phyloP scores from a whole-genome alignment of 2,797 vertebrate genomes.

The Lepilemur septentrionalis region DNA sequence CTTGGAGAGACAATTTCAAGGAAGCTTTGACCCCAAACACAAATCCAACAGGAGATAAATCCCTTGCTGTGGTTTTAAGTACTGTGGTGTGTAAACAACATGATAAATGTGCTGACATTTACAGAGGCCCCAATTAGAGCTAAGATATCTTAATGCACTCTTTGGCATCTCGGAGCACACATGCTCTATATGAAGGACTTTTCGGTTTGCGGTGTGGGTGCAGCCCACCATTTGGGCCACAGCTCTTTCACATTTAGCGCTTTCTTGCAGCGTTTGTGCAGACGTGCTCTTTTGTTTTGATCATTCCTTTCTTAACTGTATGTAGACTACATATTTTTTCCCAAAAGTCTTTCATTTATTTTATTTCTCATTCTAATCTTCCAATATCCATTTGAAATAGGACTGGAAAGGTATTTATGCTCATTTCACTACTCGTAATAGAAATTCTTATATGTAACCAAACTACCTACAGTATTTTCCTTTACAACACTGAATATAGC shows the following conservation, averaged over 20 bases:
- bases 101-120: slow-evolving; percentile 66
- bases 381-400: neutral
- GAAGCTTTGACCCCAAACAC: slow-evolving; percentile 29
- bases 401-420: neutral
- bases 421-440: neutral
- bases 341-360: neutral
- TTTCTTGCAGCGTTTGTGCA: neutral
- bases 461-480: neutral
- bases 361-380: slow-evolving; percentile 37
- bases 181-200: neutral
- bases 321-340: neutral
- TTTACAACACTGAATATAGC: neutral
- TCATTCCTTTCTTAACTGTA: slow-evolving; percentile 3
- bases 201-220: slow-evolving; percentile 27
- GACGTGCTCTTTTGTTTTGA: slow-evolving; percentile 23
- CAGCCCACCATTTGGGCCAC: neutral
- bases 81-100: slow-evolving; percentile 7
- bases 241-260: neutral
- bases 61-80: slow-evolving; percentile 54
- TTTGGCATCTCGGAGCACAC: slow-evolving; percentile 47
- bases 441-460: neutral
- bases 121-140: slow-evolving; percentile 43
- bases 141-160: slow-evolving; percentile 66
- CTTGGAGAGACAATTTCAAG: neutral
- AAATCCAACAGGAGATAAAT: slow-evolving; percentile 39